These are phyloP conservation scores for Leptarthrus brevirostris DNA, from an alignment of 2,888 invertebrate species.

Conservation along the genomic window DNA sequence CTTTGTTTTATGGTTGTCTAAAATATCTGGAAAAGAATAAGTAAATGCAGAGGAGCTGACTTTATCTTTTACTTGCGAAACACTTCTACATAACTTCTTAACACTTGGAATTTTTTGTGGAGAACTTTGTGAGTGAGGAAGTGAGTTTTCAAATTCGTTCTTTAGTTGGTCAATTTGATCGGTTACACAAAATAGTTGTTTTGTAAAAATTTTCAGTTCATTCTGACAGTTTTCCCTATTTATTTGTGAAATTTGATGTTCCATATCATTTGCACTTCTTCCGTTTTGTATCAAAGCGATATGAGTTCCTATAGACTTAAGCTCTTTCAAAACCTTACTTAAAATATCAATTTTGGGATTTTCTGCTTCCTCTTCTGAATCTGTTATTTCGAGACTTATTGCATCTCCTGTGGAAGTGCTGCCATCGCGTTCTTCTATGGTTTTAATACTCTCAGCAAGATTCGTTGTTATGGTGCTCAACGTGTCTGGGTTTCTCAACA, in stretches of 20 bases:
- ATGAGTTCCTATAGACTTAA: neutral
- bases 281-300: neutral
- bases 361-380: too few relatives aligned
- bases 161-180: neutral
- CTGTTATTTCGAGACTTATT: too few relatives aligned
- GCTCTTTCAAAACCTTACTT: neutral
- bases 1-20: too few relatives aligned
- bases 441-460: slow-evolving; percentile 7
- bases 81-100: too few relatives aligned
- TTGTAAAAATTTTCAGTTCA: neutral
- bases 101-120: too few relatives aligned
- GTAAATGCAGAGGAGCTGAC: too few relatives aligned
- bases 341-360: neutral
- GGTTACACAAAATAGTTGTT: neutral
- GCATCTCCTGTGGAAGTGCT: neutral
- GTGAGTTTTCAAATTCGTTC: neutral
- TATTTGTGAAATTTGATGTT: neutral
- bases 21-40: too few relatives aligned
- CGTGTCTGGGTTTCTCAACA: neutral
- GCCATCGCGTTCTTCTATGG: neutral
- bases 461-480: neutral
- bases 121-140: too few relatives aligned
- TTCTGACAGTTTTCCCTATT: neutral
- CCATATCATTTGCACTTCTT: neutral
- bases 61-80: too few relatives aligned